These are phyloP conservation scores for Argyresthia albistria DNA, from an alignment of 2,888 invertebrate genomes.

Conservation along the genomic window DNA sequence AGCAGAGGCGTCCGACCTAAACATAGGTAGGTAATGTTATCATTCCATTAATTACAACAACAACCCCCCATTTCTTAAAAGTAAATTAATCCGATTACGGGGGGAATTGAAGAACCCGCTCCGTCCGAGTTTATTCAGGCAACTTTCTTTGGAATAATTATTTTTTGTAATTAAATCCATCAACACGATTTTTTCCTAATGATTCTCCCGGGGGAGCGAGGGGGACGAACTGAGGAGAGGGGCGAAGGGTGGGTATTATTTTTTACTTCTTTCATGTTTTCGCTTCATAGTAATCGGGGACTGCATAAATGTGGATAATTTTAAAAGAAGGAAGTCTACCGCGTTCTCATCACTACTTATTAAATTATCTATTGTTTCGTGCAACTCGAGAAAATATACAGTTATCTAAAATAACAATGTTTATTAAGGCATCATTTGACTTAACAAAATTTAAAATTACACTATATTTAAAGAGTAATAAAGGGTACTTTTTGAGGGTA, in stretches of 20 bases:
- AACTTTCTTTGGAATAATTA: slow-evolving; percentile 71
- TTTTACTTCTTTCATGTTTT: slow-evolving; percentile 35
- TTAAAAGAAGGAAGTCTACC: no score
- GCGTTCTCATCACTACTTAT: no score
- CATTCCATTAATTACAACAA: slow-evolving; percentile 71
- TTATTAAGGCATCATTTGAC: no score
- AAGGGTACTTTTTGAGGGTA: no score
- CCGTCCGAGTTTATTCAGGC: slow-evolving; percentile 67
- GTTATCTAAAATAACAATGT: no score
- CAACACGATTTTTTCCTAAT: slow-evolving; percentile 73
- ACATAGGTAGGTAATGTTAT: slow-evolving; percentile 63
- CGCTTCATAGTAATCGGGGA: slow-evolving; percentile 25
- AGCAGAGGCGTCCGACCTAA: slow-evolving; percentile 47
- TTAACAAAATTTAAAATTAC: no score
- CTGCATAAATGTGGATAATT: slow-evolving; percentile 11
- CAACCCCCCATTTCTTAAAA: slow-evolving; percentile 67
- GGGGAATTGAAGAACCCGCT: slow-evolving; percentile 69
- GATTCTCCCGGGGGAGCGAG: slow-evolving; percentile 60
- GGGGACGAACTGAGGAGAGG: slow-evolving; percentile 13
- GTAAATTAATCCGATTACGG: slow-evolving; percentile 72
- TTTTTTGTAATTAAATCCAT: slow-evolving; percentile 74
- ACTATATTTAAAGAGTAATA: no score
- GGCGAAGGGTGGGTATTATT: slow-evolving; percentile 32
- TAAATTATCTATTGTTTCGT: no score
- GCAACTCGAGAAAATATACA: no score